Evolutionary conservation across 64 coral and sea anemone species (phyloP).

Genomic region (Anthopleura sola): DNA sequence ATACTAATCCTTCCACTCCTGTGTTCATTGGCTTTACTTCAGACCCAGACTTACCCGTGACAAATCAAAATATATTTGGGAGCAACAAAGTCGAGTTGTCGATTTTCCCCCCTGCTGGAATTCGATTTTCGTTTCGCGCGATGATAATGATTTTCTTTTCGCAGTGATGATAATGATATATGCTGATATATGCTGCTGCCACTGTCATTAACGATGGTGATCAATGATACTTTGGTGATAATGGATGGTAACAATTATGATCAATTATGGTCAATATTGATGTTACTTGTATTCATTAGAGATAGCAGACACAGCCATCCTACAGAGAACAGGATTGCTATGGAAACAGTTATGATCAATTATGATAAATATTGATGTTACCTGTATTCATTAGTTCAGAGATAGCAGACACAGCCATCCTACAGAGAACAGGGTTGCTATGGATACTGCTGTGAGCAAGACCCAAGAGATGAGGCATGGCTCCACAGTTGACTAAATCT

Average conservation of each 20-base stretch:
- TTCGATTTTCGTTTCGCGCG: too few species aligned
- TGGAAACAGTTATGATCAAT: slow-evolving; percentile 55
- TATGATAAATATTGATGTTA: background rate
- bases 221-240: background rate
- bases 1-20: too few species aligned
- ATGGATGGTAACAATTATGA: background rate
- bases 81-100: too few species aligned
- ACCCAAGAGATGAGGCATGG: slow-evolving; percentile 52
- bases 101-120: too few species aligned
- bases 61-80: too few species aligned
- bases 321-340: slow-evolving; percentile 43
- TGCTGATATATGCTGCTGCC: too few species aligned
- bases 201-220: background rate
- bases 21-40: too few species aligned
- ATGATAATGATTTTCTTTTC: too few species aligned
- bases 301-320: slow-evolving; percentile 78
- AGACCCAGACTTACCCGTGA: too few species aligned
- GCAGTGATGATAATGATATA: too few species aligned
- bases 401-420: slow-evolving; percentile 78
- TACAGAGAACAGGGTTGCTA: slow-evolving; percentile 44
- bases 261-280: background rate
- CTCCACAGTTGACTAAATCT: slow-evolving; percentile 44
- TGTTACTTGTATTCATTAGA: slow-evolving; percentile 31
- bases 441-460: slow-evolving; percentile 58
- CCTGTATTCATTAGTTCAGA: slow-evolving; percentile 40